phyloP scores from a whole-genome alignment of 2,888 invertebrate genomes.

The Scaptomyza tumidula region DNA sequence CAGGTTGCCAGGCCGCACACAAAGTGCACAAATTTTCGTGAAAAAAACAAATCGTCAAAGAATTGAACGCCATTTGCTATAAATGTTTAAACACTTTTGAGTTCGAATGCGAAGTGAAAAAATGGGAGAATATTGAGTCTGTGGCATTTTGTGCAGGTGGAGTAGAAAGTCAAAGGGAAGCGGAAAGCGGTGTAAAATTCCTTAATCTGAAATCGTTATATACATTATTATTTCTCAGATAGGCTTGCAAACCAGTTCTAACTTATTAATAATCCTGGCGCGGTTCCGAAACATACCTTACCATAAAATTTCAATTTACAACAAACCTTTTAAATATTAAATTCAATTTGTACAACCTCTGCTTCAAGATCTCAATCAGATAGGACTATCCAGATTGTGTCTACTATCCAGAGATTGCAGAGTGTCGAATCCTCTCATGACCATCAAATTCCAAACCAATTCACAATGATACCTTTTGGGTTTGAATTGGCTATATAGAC shows the following conservation, averaged over 20 bases:
- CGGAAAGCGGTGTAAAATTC: neutral
- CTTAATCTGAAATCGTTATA: neutral
- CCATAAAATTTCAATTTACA: slow-evolving; percentile 1
- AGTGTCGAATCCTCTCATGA: slow-evolving; percentile 12
- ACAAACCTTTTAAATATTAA: neutral
- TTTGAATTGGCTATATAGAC: slow-evolving; percentile 59
- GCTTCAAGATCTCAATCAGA: slow-evolving; percentile 17
- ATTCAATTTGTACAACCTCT: slow-evolving; percentile 2
- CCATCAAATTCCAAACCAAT: slow-evolving; percentile 45
- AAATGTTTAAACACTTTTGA: slow-evolving; percentile 49
- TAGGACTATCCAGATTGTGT: slow-evolving; percentile 31
- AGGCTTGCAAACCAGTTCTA: neutral
- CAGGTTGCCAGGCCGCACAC: slow-evolving; percentile 29
- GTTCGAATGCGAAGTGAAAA: neutral
- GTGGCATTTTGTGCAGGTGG: neutral
- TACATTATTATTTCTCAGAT: neutral
- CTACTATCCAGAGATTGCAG: slow-evolving; percentile 9
- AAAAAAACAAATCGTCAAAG: slow-evolving; percentile 45
- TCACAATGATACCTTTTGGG: slow-evolving; percentile 22
- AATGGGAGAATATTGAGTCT: neutral
- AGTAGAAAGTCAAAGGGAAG: neutral
- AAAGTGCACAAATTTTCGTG: slow-evolving; percentile 53
- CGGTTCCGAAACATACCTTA: neutral
- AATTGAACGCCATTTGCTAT: slow-evolving; percentile 42
- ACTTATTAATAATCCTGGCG: neutral